Evolutionary conservation across 35 echinoderm and acorn worm genomes (phyloP).

Genomic region (Ptychodera flava): DNA sequence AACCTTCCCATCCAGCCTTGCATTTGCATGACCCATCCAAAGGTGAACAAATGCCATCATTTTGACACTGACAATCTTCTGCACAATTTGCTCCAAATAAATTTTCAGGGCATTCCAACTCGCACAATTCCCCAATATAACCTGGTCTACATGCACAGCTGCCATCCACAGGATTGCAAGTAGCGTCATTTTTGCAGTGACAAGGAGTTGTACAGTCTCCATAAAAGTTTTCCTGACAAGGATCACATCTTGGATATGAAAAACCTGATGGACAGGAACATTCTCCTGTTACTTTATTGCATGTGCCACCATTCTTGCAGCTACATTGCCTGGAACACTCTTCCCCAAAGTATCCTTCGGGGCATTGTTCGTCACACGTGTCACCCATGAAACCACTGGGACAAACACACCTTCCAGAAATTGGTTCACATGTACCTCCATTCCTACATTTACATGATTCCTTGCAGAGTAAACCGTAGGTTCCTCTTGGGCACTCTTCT

Average conservation of each 20-base stretch:
- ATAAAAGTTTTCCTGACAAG: not conserved
- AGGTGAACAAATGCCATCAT: not conserved
- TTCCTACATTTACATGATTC: conserved; percentile 33
- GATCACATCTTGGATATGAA: conserved; percentile 53
- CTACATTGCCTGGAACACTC: conserved; percentile 33
- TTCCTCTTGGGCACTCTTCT: conserved; percentile 35
- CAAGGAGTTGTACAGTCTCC: conserved; percentile 21
- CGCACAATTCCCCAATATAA: conserved; percentile 42
- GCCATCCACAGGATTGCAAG: not conserved
- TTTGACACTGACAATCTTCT: conserved; percentile 47
- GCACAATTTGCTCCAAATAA: conserved; percentile 39
- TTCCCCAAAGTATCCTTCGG: conserved; percentile 37
- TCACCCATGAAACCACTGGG: not conserved
- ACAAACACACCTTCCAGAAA: not conserved
- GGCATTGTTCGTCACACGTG: conserved; percentile 32
- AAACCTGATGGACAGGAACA: conserved; percentile 18
- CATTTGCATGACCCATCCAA: not conserved
- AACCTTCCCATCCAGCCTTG: not conserved
- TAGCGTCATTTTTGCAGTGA: conserved; percentile 17
- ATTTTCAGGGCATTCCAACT: conserved; percentile 30
- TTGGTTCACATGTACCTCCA: not conserved
- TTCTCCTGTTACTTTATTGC: conserved; percentile 7
- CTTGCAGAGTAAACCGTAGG: conserved; percentile 43
- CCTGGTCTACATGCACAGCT: conserved; percentile 29
- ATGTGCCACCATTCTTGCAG: conserved; percentile 25